A percentile compares a stretch with the other conserved stretches of the same genome.
phyloP scores from a whole-genome alignment of 2,888 invertebrate species.

The Cistogaster globosa region DNA sequence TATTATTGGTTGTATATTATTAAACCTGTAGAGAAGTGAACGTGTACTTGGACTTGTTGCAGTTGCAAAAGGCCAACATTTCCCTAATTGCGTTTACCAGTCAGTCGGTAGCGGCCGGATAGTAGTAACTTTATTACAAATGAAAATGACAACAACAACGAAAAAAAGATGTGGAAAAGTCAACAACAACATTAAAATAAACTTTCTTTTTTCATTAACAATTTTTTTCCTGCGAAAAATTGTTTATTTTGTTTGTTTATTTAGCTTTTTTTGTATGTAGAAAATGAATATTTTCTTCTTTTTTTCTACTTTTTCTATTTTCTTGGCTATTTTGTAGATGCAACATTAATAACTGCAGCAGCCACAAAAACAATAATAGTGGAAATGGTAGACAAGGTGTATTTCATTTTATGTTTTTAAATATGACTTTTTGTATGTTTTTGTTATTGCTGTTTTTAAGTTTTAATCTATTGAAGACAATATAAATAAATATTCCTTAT shows the following conservation, averaged over 20 bases:
- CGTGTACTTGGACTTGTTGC: conserved; percentile 69
- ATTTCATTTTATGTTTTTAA: conserved; percentile 41
- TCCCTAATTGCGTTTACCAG: conserved; percentile 68
- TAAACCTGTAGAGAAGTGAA: conserved; percentile 33
- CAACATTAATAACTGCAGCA: conserved; percentile 33
- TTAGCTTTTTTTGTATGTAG: conserved; percentile 34
- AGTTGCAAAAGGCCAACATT: conserved; percentile 66
- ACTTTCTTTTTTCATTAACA: conserved; percentile 70
- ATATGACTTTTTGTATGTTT: background rate
- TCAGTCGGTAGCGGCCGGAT: conserved; percentile 10
- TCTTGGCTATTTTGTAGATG: conserved; percentile 37
- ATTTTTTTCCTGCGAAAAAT: conserved; percentile 64
- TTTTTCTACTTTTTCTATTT: conserved; percentile 25
- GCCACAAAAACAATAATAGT: conserved; percentile 31
- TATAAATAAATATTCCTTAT: conserved; percentile 46
- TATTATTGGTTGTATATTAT: conserved; percentile 16
- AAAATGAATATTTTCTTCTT: conserved; percentile 57
- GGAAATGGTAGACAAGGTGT: conserved; percentile 61
- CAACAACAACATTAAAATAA: conserved; percentile 62
- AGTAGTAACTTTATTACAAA: conserved; percentile 34
- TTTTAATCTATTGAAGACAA: conserved; percentile 62
- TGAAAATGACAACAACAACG: conserved; percentile 31
- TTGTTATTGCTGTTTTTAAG: conserved; percentile 20
- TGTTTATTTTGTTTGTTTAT: conserved; percentile 60
- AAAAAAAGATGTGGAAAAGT: conserved; percentile 58